Base-by-base conservation (phyloP, 2,888 invertebrate genomes). In the Herminia tarsipennalis region DNA sequence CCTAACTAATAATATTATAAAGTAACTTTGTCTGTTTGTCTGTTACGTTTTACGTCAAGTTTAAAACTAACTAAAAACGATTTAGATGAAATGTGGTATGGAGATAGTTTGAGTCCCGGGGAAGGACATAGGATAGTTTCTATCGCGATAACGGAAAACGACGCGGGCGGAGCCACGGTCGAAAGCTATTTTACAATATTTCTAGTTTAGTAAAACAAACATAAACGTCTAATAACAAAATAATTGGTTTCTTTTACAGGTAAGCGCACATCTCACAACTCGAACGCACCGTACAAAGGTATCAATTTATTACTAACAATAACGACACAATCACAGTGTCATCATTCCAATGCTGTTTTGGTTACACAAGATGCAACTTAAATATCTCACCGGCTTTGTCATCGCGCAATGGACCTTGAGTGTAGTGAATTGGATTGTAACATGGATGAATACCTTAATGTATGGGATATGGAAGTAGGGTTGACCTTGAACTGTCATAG, bases 381-480 rank as follows among this genome's bases (percentile, higher is more conserved):
- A 56, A 61, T 45, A 21, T 16, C 40, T 41, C 48, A 50, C 35
- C 46, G 12, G 13, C 49, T 39, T 36, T 50, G 50, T 44, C 38
- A 42, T 42, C 27, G 27, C 54, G 73, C 69, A 66, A 76, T 69
- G 60, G 64, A 57, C 76, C 73, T 76, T 73, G 70, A 57, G 50
- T 55, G 50, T 54, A 24, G 56, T 41, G 44, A 44, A 38, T 20
- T 32, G 45, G 43, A 36, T 42, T 39, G 52, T 52, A 56, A 63
- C 58, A 59, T 21, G 16, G 14, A 13, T 34, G 28, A 27, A 4
- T 16, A 27, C 28, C 12, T 55, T 48, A 41, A 33, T 44, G 16
- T 13, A 33, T 38, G 21, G 33, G 3, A 28, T 38, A 37, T 6
- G 24, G 30, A 36, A 32, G 17, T 27, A 20, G 20, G 33, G 20